Evolutionary conservation across 2,797 vertebrate species (phyloP), one percentile per base, ranked within the genome.

Genomic region (Ceyx erithaca): DNA sequence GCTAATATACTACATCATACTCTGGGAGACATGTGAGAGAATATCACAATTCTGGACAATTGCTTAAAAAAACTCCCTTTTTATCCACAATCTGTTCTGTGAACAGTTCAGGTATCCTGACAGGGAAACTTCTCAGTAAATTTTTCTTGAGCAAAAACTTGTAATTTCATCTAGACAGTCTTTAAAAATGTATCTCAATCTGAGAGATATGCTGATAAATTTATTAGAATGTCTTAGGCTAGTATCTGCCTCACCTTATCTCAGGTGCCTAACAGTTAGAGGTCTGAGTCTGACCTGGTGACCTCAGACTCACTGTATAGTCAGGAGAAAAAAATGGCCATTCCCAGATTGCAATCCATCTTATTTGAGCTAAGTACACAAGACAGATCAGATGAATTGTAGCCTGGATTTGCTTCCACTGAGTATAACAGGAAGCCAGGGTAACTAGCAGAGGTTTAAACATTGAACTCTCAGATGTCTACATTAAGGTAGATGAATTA

Each of bases 381-480:
- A 82, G 94, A 91, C 92, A 91, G 43, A 64, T 84, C 83, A 94
- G 95, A 95, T 94, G 92, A 96, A 94, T 96, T 94, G 94, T 90
- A 57, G 86, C 75, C 88, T 90, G 88, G 78, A 84, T 95, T 94
- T 94, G 64, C 92, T 94, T 95, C 92, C 86, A 94, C 68, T 40
- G 84, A 70, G 61, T 89, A 73, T 20, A 93, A 85, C 83, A 95
- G 93, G 95, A 96, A 94, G 92, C 88, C 84, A 89, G 88, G 33
- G 75, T 86, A 95, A 92, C 95, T 30, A 77, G 80, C 78, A 80
- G 64, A 80, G 78, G 52, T 87, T 90, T 90, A 55, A 80, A 93
- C 70, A 84, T 41, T 85, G 94, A 93, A 93, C 80, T 93, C 91
- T 94, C 30, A 30, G 57, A 90, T 84, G 93, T 88, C 95, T 94